Evolutionary conservation across 2,113 vertebrate species (phyloP), one percentile per base, ranked within the genome.

Genomic region (Microcebus lehilahytsara): DNA sequence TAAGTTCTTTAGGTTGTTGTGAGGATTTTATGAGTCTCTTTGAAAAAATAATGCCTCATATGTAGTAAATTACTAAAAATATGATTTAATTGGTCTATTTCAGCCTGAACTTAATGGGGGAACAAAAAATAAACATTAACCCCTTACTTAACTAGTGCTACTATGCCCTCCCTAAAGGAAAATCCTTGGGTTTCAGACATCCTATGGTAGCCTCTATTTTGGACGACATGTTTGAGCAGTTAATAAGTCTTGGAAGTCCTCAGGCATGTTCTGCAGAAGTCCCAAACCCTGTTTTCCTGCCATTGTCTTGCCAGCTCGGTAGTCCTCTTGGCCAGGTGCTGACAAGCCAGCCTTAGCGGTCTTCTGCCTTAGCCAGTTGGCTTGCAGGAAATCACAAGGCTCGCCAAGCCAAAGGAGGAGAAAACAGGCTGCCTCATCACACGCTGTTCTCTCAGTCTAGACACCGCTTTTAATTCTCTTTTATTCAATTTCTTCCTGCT

Each of bases 1-100:
- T n/a, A 85, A 22, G 12, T 88, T 64, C 1, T 62, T 40, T 89
- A 78, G 49, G 13, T 27, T 58, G 6, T 74, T 22, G 42, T 80
- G 71, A 84, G 25, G 49, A 92, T 67, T 92, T 89, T 87, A 85
- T 51, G 40, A 96, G 30, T 85, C 20, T 62, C 17, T 92, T 64
- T 88, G 17, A n/a, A 86, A 83, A 92, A 71, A 46, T 46, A 49
- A n/a, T 40, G 8, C 22, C 46, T 40, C 12, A 49, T 37, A 37
- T 62, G 27, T 0, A 66, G 25, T 67, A 30, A 64, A n/a, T 34
- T 20, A 67, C 66, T 87, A 72, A 93, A 88, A 62, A 32, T 49
- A 79, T 37, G 81, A 90, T 81, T 67, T 69, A 46, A 17, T 16
- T 71, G 4, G 0, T 89, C 0, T 86, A 51, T 86, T 69, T 89